Conservation (phyloP, 2,113 vertebrate genomes). For the Tetrax tetrax region DNA sequence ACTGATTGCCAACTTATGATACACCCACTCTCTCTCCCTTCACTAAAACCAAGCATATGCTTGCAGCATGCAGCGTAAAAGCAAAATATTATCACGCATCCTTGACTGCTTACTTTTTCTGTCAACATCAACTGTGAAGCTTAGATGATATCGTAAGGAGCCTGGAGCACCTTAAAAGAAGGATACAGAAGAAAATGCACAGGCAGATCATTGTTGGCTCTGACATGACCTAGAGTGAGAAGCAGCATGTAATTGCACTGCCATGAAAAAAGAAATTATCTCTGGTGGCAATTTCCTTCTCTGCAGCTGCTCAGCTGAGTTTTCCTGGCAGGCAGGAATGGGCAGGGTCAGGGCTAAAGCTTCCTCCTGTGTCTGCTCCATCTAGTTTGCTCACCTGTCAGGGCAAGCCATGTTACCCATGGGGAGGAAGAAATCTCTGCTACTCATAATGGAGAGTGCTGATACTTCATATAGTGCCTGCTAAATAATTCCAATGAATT, state of each 20-base stretch:
- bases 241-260: background rate
- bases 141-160: background rate
- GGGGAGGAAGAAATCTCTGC: background rate
- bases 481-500: background rate
- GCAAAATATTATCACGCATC: background rate
- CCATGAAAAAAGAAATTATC: background rate
- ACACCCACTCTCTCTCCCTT: background rate
- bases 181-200: background rate
- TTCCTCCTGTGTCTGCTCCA: background rate
- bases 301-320: background rate
- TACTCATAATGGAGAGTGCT: background rate
- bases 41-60: background rate
- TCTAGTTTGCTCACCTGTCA: background rate
- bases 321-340: background rate
- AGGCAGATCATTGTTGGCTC: background rate
- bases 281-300: background rate
- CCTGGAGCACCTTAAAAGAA: background rate
- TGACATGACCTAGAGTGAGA: background rate
- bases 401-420: background rate
- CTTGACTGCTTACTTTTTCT: background rate
- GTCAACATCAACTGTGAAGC: background rate
- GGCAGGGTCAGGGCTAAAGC: background rate
- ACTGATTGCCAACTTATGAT: background rate
- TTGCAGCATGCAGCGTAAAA: background rate
- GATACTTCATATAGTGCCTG: background rate